These are phyloP conservation scores for Channallabes apus DNA, from an alignment of 2,797 vertebrate species.

Conservation along the genomic window DNA sequence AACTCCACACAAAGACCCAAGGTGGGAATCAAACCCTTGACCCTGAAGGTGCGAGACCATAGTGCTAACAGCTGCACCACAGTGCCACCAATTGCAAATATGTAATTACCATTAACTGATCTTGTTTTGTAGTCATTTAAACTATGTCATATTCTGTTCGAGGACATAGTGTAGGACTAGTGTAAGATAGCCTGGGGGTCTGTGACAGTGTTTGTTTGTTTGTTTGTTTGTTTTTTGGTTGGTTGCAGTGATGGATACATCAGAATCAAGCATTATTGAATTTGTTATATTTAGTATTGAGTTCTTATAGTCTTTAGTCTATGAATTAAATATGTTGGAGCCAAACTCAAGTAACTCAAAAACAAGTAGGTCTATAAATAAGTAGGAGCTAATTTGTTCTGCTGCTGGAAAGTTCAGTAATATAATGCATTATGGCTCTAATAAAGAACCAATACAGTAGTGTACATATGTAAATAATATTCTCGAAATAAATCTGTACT, in stretches of 20 bases:
- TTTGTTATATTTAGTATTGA: neutral
- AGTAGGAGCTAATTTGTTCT: neutral
- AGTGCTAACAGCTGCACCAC: too few species aligned
- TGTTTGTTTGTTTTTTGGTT: too few species aligned
- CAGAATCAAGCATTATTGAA: neutral
- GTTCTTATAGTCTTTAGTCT: neutral
- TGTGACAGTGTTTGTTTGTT: neutral
- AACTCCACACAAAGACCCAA: too few species aligned
- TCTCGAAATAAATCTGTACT: slow-evolving; percentile 5
- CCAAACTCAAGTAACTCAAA: neutral
- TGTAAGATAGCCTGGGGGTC: neutral
- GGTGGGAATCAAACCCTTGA: too few species aligned
- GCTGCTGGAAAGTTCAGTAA: neutral
- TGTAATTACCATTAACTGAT: neutral
- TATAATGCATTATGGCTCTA: slow-evolving; percentile 1
- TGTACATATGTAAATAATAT: slow-evolving; percentile 7
- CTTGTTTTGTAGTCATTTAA: neutral
- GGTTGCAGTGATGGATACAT: neutral
- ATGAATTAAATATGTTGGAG: neutral
- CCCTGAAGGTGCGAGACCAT: too few species aligned
- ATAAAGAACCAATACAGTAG: neutral
- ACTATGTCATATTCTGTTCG: neutral
- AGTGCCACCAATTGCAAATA: neutral
- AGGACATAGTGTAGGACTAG: neutral
- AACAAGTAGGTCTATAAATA: neutral